phyloP scores from a whole-genome alignment of 2,113 vertebrate genomes.

The Dicentrarchus labrax region DNA sequence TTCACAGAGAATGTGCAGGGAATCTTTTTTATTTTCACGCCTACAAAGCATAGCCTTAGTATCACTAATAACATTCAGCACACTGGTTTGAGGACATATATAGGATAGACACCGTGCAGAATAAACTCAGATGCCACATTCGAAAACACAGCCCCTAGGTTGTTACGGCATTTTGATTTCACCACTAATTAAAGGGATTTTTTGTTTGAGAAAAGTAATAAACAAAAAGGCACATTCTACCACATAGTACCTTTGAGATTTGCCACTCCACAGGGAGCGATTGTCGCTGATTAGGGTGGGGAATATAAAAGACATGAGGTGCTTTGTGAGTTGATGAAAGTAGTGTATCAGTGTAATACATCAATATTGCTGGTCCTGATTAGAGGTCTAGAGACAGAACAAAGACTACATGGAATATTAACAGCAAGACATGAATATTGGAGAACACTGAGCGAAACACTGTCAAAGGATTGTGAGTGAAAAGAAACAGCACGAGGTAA shows the following conservation, averaged over 20 bases:
- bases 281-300: constrained; percentile 47
- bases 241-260: constrained; percentile 35
- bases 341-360: constrained; percentile 39
- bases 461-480: constrained; percentile 1
- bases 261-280: constrained; percentile 53
- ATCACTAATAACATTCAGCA: constrained; percentile 32
- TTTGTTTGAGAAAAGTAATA: constrained; percentile 44
- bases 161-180: constrained; percentile 42
- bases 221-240: constrained; percentile 34
- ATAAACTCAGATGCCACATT: constrained; percentile 29
- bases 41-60: not conserved
- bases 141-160: constrained; percentile 29
- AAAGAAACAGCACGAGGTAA: not conserved
- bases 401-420: constrained; percentile 33
- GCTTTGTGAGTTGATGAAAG: constrained; percentile 61
- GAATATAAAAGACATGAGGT: constrained; percentile 48
- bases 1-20: constrained; percentile 36
- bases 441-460: not conserved
- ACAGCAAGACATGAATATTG: constrained; percentile 48
- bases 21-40: constrained; percentile 28
- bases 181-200: constrained; percentile 53
- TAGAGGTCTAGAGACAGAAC: constrained; percentile 37
- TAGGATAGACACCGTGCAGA: not conserved
- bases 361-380: constrained; percentile 50
- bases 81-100: constrained; percentile 9